phyloP scores from a whole-genome alignment of 2,797 vertebrate genomes.

The Sebastes aleutianus region DNA sequence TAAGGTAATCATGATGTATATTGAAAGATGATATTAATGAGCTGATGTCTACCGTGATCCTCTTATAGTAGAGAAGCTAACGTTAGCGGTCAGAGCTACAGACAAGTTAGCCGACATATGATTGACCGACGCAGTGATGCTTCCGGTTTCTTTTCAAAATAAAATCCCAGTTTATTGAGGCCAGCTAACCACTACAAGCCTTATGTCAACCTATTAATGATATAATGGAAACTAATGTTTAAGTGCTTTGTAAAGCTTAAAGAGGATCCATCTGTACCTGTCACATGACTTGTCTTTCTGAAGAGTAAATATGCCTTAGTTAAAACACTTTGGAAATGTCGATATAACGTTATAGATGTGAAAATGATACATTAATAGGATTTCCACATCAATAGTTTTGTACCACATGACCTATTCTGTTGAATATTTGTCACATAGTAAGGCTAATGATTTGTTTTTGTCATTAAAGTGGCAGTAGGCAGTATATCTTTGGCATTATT shows the following conservation, averaged over 20 bases:
- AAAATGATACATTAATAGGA: background rate
- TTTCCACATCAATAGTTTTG: background rate
- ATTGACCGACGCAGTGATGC: fast-evolving
- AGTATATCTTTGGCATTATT: no score
- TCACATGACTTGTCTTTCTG: background rate
- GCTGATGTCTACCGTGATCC: background rate
- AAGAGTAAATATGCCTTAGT: no score
- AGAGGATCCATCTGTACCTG: background rate
- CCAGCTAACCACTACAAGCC: no score
- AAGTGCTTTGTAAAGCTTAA: background rate
- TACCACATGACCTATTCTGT: background rate
- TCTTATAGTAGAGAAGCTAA: background rate
- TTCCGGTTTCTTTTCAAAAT: slow-evolving; percentile 36
- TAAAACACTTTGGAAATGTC: background rate
- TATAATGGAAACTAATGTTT: background rate
- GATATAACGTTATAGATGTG: background rate
- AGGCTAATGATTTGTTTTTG: background rate
- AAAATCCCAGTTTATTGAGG: background rate
- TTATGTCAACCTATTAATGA: no score
- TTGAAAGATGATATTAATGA: background rate
- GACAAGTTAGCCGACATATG: fast-evolving
- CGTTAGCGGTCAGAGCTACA: background rate
- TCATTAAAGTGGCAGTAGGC: background rate
- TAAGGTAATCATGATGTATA: slow-evolving; percentile 36
- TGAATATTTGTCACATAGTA: background rate